Evolutionary conservation across 2,888 invertebrate genomes (phyloP), one percentile per base, ranked within the genome.

Genomic region (Cabera pusaria): DNA sequence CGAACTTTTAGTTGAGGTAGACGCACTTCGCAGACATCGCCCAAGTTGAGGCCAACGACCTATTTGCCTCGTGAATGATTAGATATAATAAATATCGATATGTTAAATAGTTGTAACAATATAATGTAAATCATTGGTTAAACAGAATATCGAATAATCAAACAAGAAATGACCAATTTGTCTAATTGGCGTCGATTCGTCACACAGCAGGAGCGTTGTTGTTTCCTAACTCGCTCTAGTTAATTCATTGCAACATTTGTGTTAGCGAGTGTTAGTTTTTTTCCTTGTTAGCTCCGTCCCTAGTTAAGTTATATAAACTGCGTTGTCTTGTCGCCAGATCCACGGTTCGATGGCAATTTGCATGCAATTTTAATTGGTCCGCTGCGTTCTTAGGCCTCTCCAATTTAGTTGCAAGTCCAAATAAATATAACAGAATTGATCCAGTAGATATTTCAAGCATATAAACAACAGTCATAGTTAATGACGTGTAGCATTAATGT

Each of bases 161-260:
- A 12, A 32, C 44, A 46, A 53, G 37, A 48, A 44, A 48, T 50
- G 29, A 19, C 44, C 38, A 58, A 55, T 58, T 49, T 44, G 49
- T 43, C 44, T 52, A 59, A 63, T 56, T 61, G 48, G 42, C 42
- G 47, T 39, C 27, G 51, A 56, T 57, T 44, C 47, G 32, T 40
- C 52, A 51, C 56, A 41, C 50, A 34, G 54, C 56, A 37, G 49
- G 58, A 42, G 51, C 47, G 26, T 40, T 47, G 52, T 47, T 55
- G 46, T 63, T 59, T 61, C 51, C 54, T 43, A 59, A 50, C 42
- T 49, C 52, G 56, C 33, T 59, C 60, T 55, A 52, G 49, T 56
- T 64, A 42, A 36, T 47, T 50, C 39, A 47, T 58, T 57, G 42
- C 50, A 52, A 44, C 49, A 47, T 52, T 40, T 51, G 34, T 42